Percentiles rank a stretch among this genome's conserved stretches.
These are phyloP conservation scores for Brevimyrus niger DNA, from an alignment of 2,113 vertebrate genomes.

Conservation along the genomic window DNA sequence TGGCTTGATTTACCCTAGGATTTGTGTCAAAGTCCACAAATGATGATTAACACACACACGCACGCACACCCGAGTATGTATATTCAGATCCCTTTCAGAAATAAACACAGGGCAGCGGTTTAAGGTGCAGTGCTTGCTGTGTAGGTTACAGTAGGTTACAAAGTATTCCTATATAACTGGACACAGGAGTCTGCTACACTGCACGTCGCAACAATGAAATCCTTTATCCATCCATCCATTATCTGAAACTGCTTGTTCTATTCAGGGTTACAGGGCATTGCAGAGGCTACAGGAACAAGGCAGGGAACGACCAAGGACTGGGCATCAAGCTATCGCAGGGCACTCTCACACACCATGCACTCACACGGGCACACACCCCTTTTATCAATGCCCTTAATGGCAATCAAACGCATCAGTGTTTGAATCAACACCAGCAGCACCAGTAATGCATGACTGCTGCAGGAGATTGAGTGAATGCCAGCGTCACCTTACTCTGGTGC, in stretches of 20 bases:
- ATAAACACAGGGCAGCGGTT: background rate
- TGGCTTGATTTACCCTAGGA: background rate
- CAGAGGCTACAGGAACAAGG: background rate
- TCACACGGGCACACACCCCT: constrained; percentile 5
- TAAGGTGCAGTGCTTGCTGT: background rate
- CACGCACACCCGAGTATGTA: background rate
- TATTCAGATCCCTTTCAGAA: background rate
- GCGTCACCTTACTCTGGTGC: background rate
- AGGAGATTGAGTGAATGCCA: background rate
- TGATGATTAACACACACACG: background rate
- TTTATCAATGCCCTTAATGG: constrained; percentile 33
- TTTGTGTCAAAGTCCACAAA: background rate
- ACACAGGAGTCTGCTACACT: background rate
- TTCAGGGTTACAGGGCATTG: background rate
- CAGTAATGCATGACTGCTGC: constrained; percentile 30
- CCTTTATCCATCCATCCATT: background rate
- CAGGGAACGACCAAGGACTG: background rate
- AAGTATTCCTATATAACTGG: background rate
- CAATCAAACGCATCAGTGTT: constrained; percentile 34
- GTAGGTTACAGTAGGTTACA: background rate
- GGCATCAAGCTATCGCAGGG: too few relatives aligned
- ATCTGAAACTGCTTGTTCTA: too few relatives aligned
- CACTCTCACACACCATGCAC: too few relatives aligned
- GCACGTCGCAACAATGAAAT: background rate
- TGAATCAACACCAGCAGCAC: constrained; percentile 28